Conservation (phyloP, 2,797 vertebrate species). For the Bothrops alternatus region DNA sequence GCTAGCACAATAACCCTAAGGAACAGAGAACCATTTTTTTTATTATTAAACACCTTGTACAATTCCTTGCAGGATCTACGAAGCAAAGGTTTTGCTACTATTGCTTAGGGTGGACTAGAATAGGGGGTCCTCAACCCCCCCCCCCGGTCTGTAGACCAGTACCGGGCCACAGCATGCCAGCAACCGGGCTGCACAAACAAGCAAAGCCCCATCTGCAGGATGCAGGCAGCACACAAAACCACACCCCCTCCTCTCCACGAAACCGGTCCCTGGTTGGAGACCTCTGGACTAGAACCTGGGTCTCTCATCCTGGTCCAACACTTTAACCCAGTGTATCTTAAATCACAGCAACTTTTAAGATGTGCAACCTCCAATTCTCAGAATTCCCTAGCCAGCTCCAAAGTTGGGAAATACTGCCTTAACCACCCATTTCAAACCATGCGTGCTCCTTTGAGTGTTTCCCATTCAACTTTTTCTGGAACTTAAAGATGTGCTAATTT, state of each 20-base stretch:
- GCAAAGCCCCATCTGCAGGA: too few species aligned
- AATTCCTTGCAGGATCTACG: not conserved
- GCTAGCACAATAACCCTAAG: conserved; percentile 76
- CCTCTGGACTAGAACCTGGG: not conserved
- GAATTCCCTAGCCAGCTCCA: not conserved
- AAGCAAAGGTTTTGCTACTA: not conserved
- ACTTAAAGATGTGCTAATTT: not conserved
- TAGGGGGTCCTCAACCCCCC: too few species aligned
- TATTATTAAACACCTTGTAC: not conserved
- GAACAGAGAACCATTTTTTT: not conserved
- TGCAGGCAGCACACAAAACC: too few species aligned
- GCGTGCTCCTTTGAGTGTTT: not conserved
- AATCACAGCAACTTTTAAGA: not conserved
- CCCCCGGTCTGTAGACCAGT: too few species aligned
- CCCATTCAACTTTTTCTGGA: not conserved
- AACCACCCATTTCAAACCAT: not conserved
- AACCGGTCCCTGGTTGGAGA: too few species aligned
- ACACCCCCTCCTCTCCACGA: too few species aligned
- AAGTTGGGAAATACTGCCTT: not conserved
- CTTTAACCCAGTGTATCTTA: not conserved
- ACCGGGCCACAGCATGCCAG: too few species aligned
- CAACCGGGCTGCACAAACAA: too few species aligned
- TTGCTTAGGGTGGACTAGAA: not conserved
- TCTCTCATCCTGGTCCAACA: not conserved
- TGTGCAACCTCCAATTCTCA: not conserved